Evolutionary conservation across 2,113 vertebrate species (phyloP), one percentile per base, ranked within the genome.

Genomic region (Anhinga rufa): DNA sequence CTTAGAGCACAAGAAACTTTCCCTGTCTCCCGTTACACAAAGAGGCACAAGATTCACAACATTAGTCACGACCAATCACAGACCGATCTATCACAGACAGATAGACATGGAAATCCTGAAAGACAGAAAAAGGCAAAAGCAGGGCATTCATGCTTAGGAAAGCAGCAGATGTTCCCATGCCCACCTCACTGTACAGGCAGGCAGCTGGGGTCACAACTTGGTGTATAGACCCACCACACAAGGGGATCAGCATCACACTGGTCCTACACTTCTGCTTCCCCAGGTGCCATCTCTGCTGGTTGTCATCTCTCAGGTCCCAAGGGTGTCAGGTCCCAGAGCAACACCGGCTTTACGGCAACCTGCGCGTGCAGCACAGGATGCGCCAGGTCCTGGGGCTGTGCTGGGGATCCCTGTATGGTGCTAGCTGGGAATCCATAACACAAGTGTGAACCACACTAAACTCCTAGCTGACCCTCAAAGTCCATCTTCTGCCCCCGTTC

Each of bases 281-380:
- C 52, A 32, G 51, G 15, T 7, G 11, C 51, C 48, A 19, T 8
- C 74, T 54, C 51, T 64, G 42, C 18, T 62, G n/a, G 25, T 29
- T 62, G 44, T 9, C 3, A 0, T 44, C 64, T 69, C 76, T 48
- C 38, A 29, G 20, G 44, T 65, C 26, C 71, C 38, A 32, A 74
- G 42, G 19, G 14, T 1, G 0, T 69, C 49, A 54, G 1, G 14
- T 86, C 44, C 60, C 26, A 82, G 14, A 49, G 54, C 12, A 58
- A 58, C 38, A 49, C 3, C 1, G 0, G 36, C 26, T 66, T 61
- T 55, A 31, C 1, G 1, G 52, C 4, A 3, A 57, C 18, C 42
- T 42, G 26, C 2, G 3, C 2, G 9, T 42, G 54, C 69, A 38
- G 48, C 69, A 40, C 28, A 31, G 36, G 42, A 46, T 34, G 34